Evolutionary conservation across 2,113 vertebrate genomes (phyloP).

Genomic region (Paradisaea rubra): DNA sequence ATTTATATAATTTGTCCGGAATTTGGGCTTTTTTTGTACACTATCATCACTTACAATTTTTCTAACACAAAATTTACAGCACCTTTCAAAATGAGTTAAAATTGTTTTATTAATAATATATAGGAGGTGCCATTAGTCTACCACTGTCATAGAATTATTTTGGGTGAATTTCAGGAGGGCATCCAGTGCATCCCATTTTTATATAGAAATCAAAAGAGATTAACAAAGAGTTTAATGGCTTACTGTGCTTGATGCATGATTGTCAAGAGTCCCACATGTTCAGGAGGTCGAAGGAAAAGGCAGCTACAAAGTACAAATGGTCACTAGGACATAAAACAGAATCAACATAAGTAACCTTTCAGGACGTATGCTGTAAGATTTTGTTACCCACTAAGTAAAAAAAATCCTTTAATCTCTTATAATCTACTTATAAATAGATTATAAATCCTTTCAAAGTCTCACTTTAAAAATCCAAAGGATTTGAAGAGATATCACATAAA

Average conservation of each 20-base stretch:
- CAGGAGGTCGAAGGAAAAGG: not conserved
- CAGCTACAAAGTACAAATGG: not conserved
- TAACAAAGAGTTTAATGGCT: not conserved
- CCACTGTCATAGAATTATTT: not conserved
- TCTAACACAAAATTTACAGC: not conserved
- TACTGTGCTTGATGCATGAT: not conserved
- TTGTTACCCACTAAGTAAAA: not conserved
- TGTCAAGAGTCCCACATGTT: accelerated
- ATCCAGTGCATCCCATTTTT: not conserved
- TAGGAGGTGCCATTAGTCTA: not conserved
- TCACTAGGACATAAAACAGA: not conserved
- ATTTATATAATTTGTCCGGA: not conserved
- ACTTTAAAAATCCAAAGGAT: not conserved
- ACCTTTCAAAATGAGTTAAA: not conserved
- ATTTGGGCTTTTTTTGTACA: not conserved
- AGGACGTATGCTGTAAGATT: not conserved
- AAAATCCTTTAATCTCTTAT: not conserved
- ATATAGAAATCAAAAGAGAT: not conserved
- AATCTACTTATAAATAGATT: not conserved
- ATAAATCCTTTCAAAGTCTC: not conserved
- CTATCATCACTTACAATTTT: not conserved
- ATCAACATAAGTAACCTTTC: not conserved
- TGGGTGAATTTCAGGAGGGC: not conserved
- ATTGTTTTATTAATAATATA: not conserved
- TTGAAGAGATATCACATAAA: not conserved